Evolutionary conservation across 1,140 invertebrate species (phyloP), one percentile per base, ranked within the genome.

Genomic region (Penaeus chinensis): DNA sequence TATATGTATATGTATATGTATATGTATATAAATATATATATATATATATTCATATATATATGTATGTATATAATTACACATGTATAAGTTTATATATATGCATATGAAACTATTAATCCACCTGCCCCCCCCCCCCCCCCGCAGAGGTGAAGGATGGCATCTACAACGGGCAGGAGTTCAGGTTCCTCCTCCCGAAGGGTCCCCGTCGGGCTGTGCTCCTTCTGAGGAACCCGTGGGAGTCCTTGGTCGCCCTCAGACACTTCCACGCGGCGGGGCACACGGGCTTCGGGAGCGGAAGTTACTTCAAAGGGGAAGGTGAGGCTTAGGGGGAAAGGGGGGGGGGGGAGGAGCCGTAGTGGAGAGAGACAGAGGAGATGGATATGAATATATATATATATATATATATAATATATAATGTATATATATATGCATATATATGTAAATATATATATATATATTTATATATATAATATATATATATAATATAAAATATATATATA

Each of bases 211-310:
- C 74, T 71, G 24, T 76, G 81, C 78, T 76, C 80, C 80, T 92
- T 2, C 78, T 92, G 7, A 78, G 92, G 24, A 92, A 92, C 87
- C 92, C 92, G 22, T 91, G 91, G 79, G 90, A 91, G 77, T 91
- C 92, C 69, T 89, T 92, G 61, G 66, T 92, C 13, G 91, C 92
- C 5, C 92, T 92, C 62, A 90, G 91, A 19, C 91, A 92, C 27
- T 92, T 90, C 78, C 85, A 92, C n/a, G 91, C 92, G 78, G 91
- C 89, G 0, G 92, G 92, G 10, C 92, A 92, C 89, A 90, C 90
- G 4, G 91, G 91, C n/a, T 90, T 90, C 71, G 89, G 69, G 11
- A 84, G 66, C 63, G 27, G 11, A 10, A 20, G 54, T 16, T 84
- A 61, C 71, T 90, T 90, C 69, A 85, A 27, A 18, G 89, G 89